A percentile compares a stretch with the other conserved stretches of the same genome.
These are phyloP conservation scores for Sinocyclocheilus maitianheensis DNA, from an alignment of 2,113 vertebrate genomes.

Conservation along the genomic window DNA sequence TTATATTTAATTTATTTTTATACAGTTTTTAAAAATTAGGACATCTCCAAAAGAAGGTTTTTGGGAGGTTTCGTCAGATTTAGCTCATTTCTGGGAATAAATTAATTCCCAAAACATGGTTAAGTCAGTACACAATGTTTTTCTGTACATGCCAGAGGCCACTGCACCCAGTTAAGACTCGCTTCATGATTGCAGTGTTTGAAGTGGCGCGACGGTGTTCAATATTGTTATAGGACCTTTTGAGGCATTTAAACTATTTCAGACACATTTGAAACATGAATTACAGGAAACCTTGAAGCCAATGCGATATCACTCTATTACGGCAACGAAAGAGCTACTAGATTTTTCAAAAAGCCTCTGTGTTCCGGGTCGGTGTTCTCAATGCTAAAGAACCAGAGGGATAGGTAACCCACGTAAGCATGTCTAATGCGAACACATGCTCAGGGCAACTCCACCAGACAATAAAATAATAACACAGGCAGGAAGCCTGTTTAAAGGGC, in stretches of 20 bases:
- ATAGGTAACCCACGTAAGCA: constrained; percentile 41
- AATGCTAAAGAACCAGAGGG: constrained; percentile 10
- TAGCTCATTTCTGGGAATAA: neutral
- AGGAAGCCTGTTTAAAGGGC: constrained; percentile 55
- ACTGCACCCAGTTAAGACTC: neutral
- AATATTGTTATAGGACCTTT: constrained; percentile 4
- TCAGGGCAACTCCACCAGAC: constrained; percentile 55
- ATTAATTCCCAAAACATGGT: neutral
- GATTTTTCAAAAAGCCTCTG: neutral
- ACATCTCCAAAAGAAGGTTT: neutral
- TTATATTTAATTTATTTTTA: neutral
- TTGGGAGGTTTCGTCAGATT: neutral
- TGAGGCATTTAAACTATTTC: constrained; percentile 11
- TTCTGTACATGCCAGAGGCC: neutral
- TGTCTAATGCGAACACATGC: constrained; percentile 57
- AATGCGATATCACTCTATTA: constrained; percentile 11
- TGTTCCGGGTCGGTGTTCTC: neutral
- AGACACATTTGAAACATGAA: constrained; percentile 13
- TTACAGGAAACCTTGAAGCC: constrained; percentile 27
- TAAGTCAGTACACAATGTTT: neutral
- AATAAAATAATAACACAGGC: constrained; percentile 52
- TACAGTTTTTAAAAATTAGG: neutral
- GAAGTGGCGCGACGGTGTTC: neutral
- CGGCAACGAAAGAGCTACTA: neutral
- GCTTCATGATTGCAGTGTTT: neutral